Conservation (phyloP, 2,888 invertebrate genomes). For the Kuschelorhynchus macadamiae region DNA sequence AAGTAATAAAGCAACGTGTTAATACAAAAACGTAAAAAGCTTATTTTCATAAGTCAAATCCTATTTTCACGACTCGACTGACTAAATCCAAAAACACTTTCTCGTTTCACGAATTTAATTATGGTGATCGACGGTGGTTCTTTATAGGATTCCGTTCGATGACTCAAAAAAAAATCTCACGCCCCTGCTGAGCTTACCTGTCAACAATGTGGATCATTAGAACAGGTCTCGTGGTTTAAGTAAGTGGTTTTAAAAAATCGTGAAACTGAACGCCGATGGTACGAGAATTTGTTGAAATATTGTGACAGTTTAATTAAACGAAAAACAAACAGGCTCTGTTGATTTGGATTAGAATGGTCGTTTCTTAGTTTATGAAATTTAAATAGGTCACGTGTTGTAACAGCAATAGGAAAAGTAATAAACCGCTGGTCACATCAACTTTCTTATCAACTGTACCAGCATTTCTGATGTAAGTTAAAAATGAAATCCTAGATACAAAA, state of each 20-base stretch:
- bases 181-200: conserved; percentile 44
- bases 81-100: conserved; percentile 34
- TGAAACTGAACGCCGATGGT: conserved; percentile 30
- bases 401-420: background rate
- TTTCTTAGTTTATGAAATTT: conserved; percentile 17
- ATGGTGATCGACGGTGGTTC: conserved; percentile 36
- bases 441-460: too few relatives aligned
- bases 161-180: conserved; percentile 39
- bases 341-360: conserved; percentile 9
- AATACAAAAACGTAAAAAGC: conserved; percentile 32
- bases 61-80: conserved; percentile 32
- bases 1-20: background rate
- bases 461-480: too few relatives aligned
- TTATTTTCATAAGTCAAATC: conserved; percentile 25
- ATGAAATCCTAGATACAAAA: too few relatives aligned
- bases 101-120: conserved; percentile 43
- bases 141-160: conserved; percentile 27
- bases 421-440: too few relatives aligned
- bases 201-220: conserved; percentile 39
- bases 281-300: conserved; percentile 42
- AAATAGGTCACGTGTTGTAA: background rate
- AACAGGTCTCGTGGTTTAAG: conserved; percentile 33
- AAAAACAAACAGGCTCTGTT: conserved; percentile 24
- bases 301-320: conserved; percentile 44
- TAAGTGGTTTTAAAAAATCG: conserved; percentile 41